A percentile compares a stretch with the other conserved stretches of the same genome.
phyloP scores from a whole-genome alignment of 2,113 vertebrate species.

The Erpornis zantholeuca region DNA sequence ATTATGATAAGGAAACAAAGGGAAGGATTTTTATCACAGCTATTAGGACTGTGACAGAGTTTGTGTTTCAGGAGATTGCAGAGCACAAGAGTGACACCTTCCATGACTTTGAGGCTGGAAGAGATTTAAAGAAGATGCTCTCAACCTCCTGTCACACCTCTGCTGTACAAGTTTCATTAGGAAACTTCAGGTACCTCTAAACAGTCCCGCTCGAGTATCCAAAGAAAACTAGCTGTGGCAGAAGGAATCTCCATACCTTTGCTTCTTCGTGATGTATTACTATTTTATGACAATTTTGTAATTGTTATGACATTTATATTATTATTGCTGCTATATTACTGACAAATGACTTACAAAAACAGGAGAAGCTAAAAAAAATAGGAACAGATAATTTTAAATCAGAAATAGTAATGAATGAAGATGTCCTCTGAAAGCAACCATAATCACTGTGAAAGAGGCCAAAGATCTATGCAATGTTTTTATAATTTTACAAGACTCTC shows the following conservation, averaged over 20 bases:
- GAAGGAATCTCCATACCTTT: not conserved
- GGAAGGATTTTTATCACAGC: not conserved
- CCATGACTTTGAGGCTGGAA: not conserved
- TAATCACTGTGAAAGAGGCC: not conserved
- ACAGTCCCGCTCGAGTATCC: not conserved
- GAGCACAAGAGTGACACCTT: not conserved
- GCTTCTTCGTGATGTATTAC: not conserved
- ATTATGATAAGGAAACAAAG: not conserved
- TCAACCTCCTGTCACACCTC: not conserved
- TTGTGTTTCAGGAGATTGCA: not conserved
- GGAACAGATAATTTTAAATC: not conserved
- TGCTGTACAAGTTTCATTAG: not conserved
- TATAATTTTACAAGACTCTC: not conserved
- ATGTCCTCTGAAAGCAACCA: not conserved
- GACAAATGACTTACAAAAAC: not conserved
- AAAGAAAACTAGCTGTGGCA: not conserved
- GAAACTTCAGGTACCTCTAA: not conserved
- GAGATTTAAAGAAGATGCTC: not conserved
- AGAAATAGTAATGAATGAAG: not conserved
- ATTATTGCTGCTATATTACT: not conserved
- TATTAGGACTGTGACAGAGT: not conserved
- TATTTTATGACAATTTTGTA: not conserved
- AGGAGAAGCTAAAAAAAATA: not conserved
- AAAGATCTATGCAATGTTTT: not conserved
- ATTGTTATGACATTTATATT: not conserved